Conservation (phyloP, 2,797 vertebrate species). For the Australoheros facetus region DNA sequence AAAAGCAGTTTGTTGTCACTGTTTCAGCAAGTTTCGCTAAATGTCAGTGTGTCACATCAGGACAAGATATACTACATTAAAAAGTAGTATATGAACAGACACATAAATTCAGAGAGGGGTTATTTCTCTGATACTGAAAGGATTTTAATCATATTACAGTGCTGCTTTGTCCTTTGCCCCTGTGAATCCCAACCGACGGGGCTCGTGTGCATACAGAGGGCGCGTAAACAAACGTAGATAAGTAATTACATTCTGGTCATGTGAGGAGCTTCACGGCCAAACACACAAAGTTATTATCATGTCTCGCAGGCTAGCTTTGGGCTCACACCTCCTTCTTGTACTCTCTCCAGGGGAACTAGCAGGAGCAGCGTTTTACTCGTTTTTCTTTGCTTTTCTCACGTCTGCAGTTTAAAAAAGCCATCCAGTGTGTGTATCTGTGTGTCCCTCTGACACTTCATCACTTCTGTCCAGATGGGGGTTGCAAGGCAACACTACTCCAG, state of each 20-base stretch:
- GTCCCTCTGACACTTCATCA: slow-evolving; percentile 1
- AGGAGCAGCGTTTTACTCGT: neutral
- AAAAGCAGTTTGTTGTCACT: slow-evolving; percentile 17
- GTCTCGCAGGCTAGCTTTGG: slow-evolving; percentile 9
- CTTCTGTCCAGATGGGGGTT: slow-evolving; percentile 2
- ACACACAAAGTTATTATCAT: slow-evolving; percentile 53
- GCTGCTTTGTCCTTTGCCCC: slow-evolving; percentile 14
- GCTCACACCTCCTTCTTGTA: slow-evolving; percentile 11
- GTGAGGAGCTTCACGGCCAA: slow-evolving; percentile 48
- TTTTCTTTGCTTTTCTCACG: slow-evolving; percentile 11
- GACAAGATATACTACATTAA: neutral
- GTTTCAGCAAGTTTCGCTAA: slow-evolving; percentile 56
- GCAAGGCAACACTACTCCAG: neutral
- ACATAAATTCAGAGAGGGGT: slow-evolving; percentile 9
- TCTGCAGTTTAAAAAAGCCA: neutral
- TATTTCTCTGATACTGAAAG: slow-evolving; percentile 33
- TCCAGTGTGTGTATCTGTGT: neutral
- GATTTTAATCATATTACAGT: slow-evolving; percentile 28
- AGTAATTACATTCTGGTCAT: slow-evolving; percentile 57
- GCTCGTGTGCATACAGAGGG: neutral
- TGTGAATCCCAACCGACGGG: slow-evolving; percentile 24
- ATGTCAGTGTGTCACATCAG: neutral
- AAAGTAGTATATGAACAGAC: slow-evolving; percentile 1
- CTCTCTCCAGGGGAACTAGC: slow-evolving; percentile 24
- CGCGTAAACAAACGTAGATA: neutral